Evolutionary conservation across 2,888 invertebrate species (phyloP).

Genomic region (Sisyra terminalis): DNA sequence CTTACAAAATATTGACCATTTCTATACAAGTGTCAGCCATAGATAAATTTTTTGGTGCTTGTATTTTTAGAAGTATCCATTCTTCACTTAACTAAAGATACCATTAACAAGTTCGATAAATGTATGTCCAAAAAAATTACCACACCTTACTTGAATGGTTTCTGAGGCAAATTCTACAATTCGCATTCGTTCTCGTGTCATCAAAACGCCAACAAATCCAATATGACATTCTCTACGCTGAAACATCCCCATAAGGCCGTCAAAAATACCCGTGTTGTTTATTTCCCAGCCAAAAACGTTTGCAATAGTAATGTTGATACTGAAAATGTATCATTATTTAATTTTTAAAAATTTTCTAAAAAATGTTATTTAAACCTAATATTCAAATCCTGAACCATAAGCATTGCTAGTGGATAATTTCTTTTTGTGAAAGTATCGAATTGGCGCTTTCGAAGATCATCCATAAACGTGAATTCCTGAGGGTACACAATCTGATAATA

Average conservation of each 20-base stretch:
- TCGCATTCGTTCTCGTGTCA: conserved; percentile 36
- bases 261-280: conserved; percentile 39
- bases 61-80: too few relatives aligned
- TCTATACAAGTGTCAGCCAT: too few relatives aligned
- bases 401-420: conserved; percentile 23
- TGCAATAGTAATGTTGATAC: conserved; percentile 24
- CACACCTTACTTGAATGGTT: conserved; percentile 26
- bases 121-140: too few relatives aligned
- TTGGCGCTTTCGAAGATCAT: conserved; percentile 23
- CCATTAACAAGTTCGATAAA: too few relatives aligned
- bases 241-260: conserved; percentile 37
- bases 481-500: conserved; percentile 7
- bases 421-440: conserved; percentile 29
- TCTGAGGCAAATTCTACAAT: conserved; percentile 35
- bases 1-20: too few relatives aligned
- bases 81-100: too few relatives aligned
- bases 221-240: conserved; percentile 36
- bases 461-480: conserved; percentile 13
- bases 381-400: conserved; percentile 25
- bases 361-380: too few relatives aligned
- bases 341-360: too few relatives aligned
- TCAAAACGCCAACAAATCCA: conserved; percentile 34
- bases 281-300: conserved; percentile 35
- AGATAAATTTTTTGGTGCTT: too few relatives aligned
- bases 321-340: conserved; percentile 14